Percentiles rank a stretch among this genome's conserved stretches.
These are phyloP conservation scores for Morone saxatilis DNA, from an alignment of 2,113 vertebrate genomes.

Conservation along the genomic window DNA sequence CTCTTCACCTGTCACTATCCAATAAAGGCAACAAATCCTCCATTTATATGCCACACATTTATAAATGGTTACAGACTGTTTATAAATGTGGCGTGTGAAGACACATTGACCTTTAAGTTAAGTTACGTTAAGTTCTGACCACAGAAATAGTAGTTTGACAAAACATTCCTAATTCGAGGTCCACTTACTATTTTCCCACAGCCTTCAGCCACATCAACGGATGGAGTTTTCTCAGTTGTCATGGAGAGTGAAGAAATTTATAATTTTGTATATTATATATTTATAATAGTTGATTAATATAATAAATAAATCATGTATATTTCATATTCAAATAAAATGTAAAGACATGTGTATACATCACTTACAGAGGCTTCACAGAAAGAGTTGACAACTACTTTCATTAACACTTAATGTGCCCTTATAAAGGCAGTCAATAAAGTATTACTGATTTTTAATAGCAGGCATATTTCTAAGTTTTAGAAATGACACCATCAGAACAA, in stretches of 20 bases:
- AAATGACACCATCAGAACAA: constrained; percentile 1
- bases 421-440: not conserved
- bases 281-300: too few relatives aligned
- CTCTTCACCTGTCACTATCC: too few relatives aligned
- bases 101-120: not conserved
- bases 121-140: too few relatives aligned
- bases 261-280: not conserved
- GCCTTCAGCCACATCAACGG: too few relatives aligned
- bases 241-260: not conserved
- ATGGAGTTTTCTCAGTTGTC: not conserved
- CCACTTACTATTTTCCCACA: not conserved
- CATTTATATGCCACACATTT: not conserved
- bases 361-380: not conserved
- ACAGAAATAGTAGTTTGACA: too few relatives aligned
- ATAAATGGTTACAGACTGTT: not conserved
- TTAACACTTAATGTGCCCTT: not conserved
- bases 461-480: not conserved
- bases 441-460: not conserved
- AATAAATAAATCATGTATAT: too few relatives aligned
- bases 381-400: not conserved
- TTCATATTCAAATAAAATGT: too few relatives aligned
- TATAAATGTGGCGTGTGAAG: not conserved
- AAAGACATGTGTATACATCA: not conserved
- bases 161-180: not conserved
- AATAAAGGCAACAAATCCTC: too few relatives aligned